These are phyloP conservation scores for Uropetala carovei DNA, from an alignment of 2,888 invertebrate species.

Conservation along the genomic window DNA sequence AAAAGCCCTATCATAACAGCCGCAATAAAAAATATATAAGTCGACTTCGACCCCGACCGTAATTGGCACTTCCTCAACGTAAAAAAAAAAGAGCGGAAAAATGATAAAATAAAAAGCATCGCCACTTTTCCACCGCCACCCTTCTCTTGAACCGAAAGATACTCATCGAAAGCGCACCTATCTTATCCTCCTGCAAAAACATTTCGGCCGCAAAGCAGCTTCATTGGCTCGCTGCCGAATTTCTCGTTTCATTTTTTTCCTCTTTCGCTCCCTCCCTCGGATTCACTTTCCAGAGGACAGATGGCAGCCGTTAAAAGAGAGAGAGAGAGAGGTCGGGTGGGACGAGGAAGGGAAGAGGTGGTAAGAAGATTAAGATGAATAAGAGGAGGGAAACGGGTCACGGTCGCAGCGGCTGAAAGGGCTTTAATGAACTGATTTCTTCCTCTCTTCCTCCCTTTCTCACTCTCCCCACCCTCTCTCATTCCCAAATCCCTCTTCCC, in stretches of 20 bases:
- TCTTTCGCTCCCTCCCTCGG: background rate
- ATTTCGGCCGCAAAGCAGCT: background rate
- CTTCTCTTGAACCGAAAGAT: background rate
- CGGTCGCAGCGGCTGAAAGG: conserved; percentile 19
- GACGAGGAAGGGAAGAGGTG: background rate
- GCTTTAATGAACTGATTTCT: conserved; percentile 56
- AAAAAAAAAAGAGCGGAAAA: background rate
- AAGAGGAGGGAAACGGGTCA: conserved; percentile 42
- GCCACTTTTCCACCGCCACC: too few relatives aligned
- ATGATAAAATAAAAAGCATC: too few relatives aligned
- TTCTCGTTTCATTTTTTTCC: conserved; percentile 17
- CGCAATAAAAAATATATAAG: conserved; percentile 2
- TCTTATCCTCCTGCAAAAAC: background rate
- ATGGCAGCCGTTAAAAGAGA: background rate
- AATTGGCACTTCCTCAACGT: conserved; percentile 19
- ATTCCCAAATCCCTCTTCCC: background rate
- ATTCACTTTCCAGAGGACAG: conserved; percentile 21
- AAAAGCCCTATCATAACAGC: background rate
- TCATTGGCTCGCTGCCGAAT: background rate
- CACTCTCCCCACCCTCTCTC: background rate
- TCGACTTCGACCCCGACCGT: background rate
- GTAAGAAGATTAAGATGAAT: conserved; percentile 2
- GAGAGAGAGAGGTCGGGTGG: background rate
- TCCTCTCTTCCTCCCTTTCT: background rate
- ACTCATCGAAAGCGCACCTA: background rate